These are phyloP conservation scores for Eulemur rufifrons DNA, from an alignment of 2,113 vertebrate species.

Conservation along the genomic window DNA sequence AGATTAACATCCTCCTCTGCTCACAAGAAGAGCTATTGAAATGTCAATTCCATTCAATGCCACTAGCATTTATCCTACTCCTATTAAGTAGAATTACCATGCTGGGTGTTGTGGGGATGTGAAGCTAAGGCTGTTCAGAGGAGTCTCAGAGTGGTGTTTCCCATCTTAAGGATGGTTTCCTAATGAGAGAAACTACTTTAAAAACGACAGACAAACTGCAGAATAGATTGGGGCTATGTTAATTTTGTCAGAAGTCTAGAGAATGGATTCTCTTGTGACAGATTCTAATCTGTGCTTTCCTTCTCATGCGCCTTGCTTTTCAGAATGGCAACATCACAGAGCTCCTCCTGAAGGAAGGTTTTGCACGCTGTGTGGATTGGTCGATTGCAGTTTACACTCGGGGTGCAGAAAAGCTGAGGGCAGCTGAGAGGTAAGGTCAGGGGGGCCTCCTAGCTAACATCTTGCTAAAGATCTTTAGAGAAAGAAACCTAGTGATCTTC, in stretches of 20 bases:
- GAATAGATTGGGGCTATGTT: not conserved
- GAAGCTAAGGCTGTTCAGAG: not conserved
- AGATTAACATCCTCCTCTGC: conserved; percentile 57
- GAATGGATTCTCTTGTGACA: not conserved
- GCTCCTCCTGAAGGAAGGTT: conserved; percentile 95
- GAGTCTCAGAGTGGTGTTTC: not conserved
- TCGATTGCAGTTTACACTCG: conserved; percentile 97
- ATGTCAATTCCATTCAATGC: conserved; percentile 52
- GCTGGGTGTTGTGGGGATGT: not conserved
- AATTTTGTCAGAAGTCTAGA: not conserved
- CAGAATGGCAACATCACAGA: conserved; percentile 99
- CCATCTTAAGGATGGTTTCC: not conserved
- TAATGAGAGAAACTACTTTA: not conserved
- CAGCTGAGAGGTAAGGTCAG: conserved; percentile 89
- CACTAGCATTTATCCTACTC: conserved; percentile 45
- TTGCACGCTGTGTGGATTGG: conserved; percentile 98
- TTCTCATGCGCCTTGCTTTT: not conserved
- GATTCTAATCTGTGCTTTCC: not conserved
- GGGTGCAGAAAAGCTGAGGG: conserved; percentile 95
- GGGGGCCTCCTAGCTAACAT: not conserved
- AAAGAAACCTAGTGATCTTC: not conserved
- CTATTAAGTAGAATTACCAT: conserved; percentile 9
- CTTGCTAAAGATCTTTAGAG: not conserved
- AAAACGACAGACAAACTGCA: not conserved
- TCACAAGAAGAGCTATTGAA: conserved; percentile 63